Evolutionary conservation across 2,113 vertebrate species (phyloP), one percentile per base, ranked within the genome.

Genomic region (Apteryx mantelli): DNA sequence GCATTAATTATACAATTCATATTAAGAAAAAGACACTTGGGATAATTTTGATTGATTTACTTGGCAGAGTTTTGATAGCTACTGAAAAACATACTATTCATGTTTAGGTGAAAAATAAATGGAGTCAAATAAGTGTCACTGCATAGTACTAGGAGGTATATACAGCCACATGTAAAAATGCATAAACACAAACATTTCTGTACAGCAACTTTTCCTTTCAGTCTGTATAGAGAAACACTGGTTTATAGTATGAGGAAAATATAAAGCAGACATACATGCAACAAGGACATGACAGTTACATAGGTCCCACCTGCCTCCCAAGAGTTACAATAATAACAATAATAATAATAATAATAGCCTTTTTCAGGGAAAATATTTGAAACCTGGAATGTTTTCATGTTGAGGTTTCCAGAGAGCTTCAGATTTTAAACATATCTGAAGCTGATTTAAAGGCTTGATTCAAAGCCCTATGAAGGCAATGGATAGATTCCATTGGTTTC

Each of bases 371-470:
- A 94, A 96, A 93, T 53, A 60, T 38, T 93, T 95, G 97, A 97
- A 98, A 98, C 97, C 97, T 96, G 98, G 98, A 98, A 98, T 98
- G 98, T 97, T 97, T 98, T 96, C 89, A 93, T 95, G 64, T n/a
- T 96, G 97, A 98, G 97, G 97, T 97, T 98, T 98, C 98, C 96
- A 96, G 89, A 97, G 68, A 96, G 46, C 93, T 93, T 96, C 97
- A 97, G 96, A 97, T 92, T 85, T 86, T 64, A 97, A 95, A 96
- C 53, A 17, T 90, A 92, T 95, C 97, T 97, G 97, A 97, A 97
- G 82, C 53, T 32, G n/a, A 94, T 82, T 88, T 93, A 95, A 94
- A 95, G 94, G 94, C 97, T 97, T 94, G 64, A 81, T 93, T 96
- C 85, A 81, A 97, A 97, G 95, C 96, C 93, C 94, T 81, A 60